These are phyloP conservation scores for Drosophila glabriapex DNA, from an alignment of 2,888 invertebrate species.

Conservation along the genomic window DNA sequence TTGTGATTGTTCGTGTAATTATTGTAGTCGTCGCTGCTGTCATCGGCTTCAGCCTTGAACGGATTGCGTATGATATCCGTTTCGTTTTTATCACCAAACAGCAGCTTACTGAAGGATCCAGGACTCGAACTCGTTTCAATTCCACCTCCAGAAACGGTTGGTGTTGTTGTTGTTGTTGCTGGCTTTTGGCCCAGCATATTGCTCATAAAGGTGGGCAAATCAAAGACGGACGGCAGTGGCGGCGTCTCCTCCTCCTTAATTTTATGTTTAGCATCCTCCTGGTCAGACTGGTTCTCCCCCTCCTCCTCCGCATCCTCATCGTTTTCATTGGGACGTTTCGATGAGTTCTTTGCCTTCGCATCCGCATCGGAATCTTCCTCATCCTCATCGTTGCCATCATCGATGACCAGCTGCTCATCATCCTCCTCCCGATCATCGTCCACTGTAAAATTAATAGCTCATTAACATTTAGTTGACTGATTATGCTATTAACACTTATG, in stretches of 20 bases:
- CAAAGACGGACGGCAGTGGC: slow-evolving; percentile 68
- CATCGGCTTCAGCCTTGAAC: slow-evolving; percentile 55
- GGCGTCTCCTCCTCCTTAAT: slow-evolving; percentile 37
- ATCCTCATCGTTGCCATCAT: slow-evolving; percentile 81
- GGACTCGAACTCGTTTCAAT: neutral
- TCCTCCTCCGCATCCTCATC: slow-evolving; percentile 18
- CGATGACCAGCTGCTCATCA: slow-evolving; percentile 86
- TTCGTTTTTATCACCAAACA: slow-evolving; percentile 41
- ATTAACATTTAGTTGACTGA: neutral
- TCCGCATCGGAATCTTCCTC: slow-evolving; percentile 63
- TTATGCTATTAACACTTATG: neutral
- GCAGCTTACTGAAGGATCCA: slow-evolving; percentile 33
- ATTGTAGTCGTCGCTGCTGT: slow-evolving; percentile 16
- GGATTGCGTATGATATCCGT: slow-evolving; percentile 66
- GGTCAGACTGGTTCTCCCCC: slow-evolving; percentile 16
- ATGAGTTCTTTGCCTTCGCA: slow-evolving; percentile 35
- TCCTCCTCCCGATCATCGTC: slow-evolving; percentile 87
- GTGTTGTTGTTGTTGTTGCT: neutral
- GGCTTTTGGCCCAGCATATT: slow-evolving; percentile 54
- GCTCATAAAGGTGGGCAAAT: slow-evolving; percentile 70
- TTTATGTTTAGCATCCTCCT: slow-evolving; percentile 1
- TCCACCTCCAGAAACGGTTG: neutral
- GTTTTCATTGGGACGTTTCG: slow-evolving; percentile 16
- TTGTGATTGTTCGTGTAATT: neutral
- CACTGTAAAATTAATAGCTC: slow-evolving; percentile 72